phyloP scores from a whole-genome alignment of 2,113 vertebrate species.

The Daboia siamensis region DNA sequence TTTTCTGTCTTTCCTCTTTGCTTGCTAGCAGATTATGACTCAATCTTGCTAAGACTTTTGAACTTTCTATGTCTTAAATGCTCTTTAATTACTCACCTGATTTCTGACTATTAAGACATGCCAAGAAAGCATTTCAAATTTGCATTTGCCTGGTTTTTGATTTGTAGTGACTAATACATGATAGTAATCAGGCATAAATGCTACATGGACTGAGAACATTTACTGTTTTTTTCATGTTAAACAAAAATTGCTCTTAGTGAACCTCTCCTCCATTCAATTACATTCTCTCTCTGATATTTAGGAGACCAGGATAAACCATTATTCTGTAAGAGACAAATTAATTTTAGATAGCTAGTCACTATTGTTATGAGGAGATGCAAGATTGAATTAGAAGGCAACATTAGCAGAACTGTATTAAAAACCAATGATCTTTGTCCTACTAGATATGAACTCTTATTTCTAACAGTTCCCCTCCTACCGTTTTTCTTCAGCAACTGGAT shows the following conservation, averaged over 20 bases:
- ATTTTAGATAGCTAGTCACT: not conserved
- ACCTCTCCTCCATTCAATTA: not conserved
- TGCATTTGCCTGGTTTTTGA: not conserved
- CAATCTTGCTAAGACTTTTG: not conserved
- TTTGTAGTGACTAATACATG: not conserved
- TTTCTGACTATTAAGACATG: not conserved
- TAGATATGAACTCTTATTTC: not conserved
- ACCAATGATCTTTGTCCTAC: not conserved
- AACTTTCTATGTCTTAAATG: not conserved
- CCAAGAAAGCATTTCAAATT: not conserved
- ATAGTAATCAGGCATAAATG: not conserved
- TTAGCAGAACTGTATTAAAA: conserved; percentile 3
- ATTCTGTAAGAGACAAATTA: not conserved
- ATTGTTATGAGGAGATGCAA: not conserved
- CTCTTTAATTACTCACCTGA: not conserved
- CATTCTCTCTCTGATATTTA: not conserved
- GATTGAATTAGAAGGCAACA: not conserved
- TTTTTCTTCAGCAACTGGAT: not conserved
- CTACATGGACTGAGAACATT: not conserved
- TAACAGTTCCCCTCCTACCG: not conserved
- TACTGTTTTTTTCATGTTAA: not conserved
- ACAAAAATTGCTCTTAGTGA: not conserved
- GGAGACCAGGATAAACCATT: not conserved
- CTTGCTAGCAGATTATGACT: not conserved
- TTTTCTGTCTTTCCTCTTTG: not conserved